These are phyloP conservation scores for Thalassaphorura encarpata DNA, from an alignment of 1,140 invertebrate species.

Conservation along the genomic window DNA sequence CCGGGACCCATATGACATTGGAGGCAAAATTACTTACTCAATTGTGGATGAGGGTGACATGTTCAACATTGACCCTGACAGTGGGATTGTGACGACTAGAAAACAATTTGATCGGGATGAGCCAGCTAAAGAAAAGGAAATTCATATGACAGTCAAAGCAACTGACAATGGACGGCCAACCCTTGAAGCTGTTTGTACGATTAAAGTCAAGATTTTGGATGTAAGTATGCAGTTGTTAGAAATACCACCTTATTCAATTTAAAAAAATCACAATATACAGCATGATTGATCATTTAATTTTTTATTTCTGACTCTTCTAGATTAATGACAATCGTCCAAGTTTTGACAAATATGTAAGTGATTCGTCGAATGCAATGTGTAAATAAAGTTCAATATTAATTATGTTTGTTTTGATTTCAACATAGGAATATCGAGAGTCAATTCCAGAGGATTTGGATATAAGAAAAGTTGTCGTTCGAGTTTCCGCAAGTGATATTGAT, in stretches of 20 bases:
- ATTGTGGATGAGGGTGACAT: slow-evolving; percentile 63
- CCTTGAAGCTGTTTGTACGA: slow-evolving; percentile 74
- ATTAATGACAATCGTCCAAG: slow-evolving; percentile 78
- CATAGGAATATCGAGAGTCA: slow-evolving; percentile 58
- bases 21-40: slow-evolving; percentile 67
- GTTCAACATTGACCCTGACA: slow-evolving; percentile 62
- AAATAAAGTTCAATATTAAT: neutral
- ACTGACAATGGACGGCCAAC: slow-evolving; percentile 74
- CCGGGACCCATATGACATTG: slow-evolving; percentile 55
- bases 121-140: slow-evolving; percentile 69
- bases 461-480: slow-evolving; percentile 65
- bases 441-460: slow-evolving; percentile 59
- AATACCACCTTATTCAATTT: too few relatives aligned
- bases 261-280: too few relatives aligned
- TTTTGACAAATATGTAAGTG: slow-evolving; percentile 66
- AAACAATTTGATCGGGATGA: slow-evolving; percentile 74
- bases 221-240: too few relatives aligned
- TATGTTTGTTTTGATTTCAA: neutral
- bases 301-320: too few relatives aligned
- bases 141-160: slow-evolving; percentile 65
- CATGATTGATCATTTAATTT: too few relatives aligned
- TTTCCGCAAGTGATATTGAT: slow-evolving; percentile 78
- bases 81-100: slow-evolving; percentile 64
- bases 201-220: slow-evolving; percentile 50
- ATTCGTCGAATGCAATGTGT: neutral